Evolutionary conservation across 1,140 invertebrate genomes (phyloP).

Genomic region (Linepithema humile): DNA sequence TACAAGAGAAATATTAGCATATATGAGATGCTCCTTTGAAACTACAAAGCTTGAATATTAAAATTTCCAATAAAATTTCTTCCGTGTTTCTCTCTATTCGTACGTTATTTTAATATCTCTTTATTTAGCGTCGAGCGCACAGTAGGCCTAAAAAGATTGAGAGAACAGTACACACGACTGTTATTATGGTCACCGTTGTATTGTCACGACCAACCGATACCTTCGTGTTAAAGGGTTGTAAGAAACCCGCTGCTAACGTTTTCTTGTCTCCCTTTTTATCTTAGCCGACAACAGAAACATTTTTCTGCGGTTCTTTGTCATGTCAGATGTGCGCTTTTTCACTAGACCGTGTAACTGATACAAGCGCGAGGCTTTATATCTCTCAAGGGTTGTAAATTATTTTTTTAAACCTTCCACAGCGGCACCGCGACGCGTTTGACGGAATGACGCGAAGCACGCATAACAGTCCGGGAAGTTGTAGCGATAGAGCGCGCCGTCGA

Average conservation of each 20-base stretch:
- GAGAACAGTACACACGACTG: neutral
- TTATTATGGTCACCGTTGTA: conserved; percentile 3
- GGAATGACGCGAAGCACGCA: conserved; percentile 45
- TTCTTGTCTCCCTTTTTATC: conserved; percentile 40
- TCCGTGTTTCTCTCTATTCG: neutral
- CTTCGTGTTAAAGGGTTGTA: conserved; percentile 50
- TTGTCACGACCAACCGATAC: conserved; percentile 25
- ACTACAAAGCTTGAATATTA: neutral
- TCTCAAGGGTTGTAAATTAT: conserved; percentile 47
- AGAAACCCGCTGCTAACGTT: conserved; percentile 37
- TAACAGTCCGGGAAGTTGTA: conserved; percentile 28
- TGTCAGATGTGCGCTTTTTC: conserved; percentile 44
- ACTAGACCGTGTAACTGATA: conserved; percentile 43
- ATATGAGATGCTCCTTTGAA: neutral
- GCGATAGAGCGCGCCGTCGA: conserved; percentile 25
- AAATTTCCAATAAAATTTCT: neutral
- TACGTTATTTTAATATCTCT: neutral
- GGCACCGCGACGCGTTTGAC: conserved; percentile 42
- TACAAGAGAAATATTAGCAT: conserved; percentile 6
- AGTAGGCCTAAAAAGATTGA: conserved; percentile 5
- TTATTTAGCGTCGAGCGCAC: neutral
- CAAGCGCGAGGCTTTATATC: conserved; percentile 9
- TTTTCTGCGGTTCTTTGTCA: conserved; percentile 52
- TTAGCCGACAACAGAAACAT: conserved; percentile 21
- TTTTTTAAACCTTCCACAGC: conserved; percentile 41